Evolutionary conservation across 2,113 vertebrate genomes (phyloP).

Genomic region (Bagarius yarrelli): DNA sequence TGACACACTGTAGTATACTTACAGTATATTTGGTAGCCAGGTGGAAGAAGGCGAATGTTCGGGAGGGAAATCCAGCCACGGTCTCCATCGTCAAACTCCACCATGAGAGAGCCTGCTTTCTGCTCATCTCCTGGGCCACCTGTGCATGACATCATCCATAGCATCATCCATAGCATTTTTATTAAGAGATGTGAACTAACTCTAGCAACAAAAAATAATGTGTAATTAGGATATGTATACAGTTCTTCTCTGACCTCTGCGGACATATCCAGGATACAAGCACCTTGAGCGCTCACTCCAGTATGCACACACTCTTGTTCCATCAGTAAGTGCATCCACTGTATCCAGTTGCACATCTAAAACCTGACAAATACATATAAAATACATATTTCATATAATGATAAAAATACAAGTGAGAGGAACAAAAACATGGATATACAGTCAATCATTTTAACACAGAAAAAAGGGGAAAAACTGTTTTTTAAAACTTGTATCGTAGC

Average conservation of each 20-base stretch:
- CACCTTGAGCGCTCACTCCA: constrained; percentile 96
- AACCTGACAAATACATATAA: constrained; percentile 70
- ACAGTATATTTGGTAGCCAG: constrained; percentile 94
- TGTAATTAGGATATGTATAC: background rate
- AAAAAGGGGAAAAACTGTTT: no score
- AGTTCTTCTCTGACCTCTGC: constrained; percentile 75
- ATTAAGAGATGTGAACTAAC: background rate
- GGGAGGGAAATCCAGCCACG: constrained; percentile 86
- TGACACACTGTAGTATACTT: constrained; percentile 55
- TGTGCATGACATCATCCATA: constrained; percentile 38
- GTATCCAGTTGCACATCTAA: constrained; percentile 84
- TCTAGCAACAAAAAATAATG: background rate
- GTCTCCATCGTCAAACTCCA: constrained; percentile 96
- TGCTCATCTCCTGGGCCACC: constrained; percentile 81
- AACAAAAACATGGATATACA: background rate
- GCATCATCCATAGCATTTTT: background rate
- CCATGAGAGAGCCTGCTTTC: constrained; percentile 82
- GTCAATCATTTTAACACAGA: no score
- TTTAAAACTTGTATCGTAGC: background rate
- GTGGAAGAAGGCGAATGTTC: constrained; percentile 88
- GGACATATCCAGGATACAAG: constrained; percentile 89
- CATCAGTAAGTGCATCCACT: constrained; percentile 75
- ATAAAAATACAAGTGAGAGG: background rate
- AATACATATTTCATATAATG: background rate
- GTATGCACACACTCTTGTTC: constrained; percentile 91